Evolutionary conservation across 2,113 vertebrate genomes (phyloP).

Genomic region (Pterocles burchelli): DNA sequence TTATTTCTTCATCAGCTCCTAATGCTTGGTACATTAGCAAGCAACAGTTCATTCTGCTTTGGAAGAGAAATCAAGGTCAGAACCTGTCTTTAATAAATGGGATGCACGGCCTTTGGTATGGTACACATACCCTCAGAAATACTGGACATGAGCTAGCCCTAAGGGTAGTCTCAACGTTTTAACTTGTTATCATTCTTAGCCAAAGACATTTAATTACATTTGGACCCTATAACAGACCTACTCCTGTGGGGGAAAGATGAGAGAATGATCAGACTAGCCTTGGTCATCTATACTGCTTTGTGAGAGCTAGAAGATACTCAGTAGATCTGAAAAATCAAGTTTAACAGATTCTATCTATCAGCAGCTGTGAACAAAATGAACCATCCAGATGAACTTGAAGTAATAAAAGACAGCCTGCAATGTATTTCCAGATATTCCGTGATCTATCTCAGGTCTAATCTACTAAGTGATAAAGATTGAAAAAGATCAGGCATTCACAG

Average conservation of each 20-base stretch:
- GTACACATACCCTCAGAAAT: neutral
- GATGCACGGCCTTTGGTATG: neutral
- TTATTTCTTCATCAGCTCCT: neutral
- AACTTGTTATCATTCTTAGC: neutral
- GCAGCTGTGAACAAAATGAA: neutral
- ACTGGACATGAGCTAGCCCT: neutral
- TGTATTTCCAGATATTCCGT: neutral
- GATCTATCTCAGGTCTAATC: neutral
- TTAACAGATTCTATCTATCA: neutral
- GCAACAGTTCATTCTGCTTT: neutral
- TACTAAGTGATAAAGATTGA: neutral
- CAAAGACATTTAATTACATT: neutral
- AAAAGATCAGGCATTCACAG: neutral
- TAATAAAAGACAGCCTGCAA: neutral
- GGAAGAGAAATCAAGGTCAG: neutral
- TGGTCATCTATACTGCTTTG: neutral
- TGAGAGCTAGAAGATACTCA: neutral
- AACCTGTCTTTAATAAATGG: neutral
- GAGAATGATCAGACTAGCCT: neutral
- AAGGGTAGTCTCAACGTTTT: neutral
- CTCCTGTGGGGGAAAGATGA: neutral
- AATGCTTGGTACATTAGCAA: neutral
- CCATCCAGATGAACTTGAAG: neutral
- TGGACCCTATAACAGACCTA: neutral
- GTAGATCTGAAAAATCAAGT: neutral